phyloP scores from a whole-genome alignment of 1,140 invertebrate genomes.

The Lepidurus apus region DNA sequence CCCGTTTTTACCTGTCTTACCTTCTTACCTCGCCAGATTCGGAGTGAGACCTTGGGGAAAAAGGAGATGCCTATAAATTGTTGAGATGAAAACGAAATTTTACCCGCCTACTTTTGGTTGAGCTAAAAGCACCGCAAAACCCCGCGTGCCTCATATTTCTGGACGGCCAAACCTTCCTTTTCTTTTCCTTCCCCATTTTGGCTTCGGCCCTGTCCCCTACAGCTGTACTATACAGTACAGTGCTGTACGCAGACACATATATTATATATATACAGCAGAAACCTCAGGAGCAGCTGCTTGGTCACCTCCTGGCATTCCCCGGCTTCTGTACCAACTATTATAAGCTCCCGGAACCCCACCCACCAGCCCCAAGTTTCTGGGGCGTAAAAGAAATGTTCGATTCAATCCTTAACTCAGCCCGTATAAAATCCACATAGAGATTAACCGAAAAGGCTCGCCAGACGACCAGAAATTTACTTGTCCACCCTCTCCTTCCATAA shows the following conservation, averaged over 20 bases:
- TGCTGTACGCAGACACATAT: no score
- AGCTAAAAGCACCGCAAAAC: slow-evolving; percentile 11
- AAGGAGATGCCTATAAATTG: slow-evolving; percentile 17
- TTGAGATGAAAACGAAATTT: slow-evolving; percentile 10
- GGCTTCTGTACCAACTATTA: background rate
- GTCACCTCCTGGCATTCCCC: background rate
- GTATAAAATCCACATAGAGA: background rate
- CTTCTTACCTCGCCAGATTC: background rate
- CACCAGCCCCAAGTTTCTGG: background rate
- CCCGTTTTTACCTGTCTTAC: background rate
- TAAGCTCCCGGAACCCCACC: background rate
- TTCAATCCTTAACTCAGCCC: background rate
- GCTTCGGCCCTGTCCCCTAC: background rate
- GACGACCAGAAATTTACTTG: no score
- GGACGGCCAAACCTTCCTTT: background rate
- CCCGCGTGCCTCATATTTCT: slow-evolving; percentile 21
- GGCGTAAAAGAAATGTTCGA: background rate
- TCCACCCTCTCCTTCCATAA: no score
- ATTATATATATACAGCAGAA: background rate
- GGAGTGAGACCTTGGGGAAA: slow-evolving; percentile 13
- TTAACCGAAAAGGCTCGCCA: background rate
- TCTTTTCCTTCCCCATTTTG: background rate
- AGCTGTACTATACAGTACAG: background rate
- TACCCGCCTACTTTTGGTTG: background rate
- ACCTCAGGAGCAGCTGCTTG: slow-evolving; percentile 11